phyloP scores from a whole-genome alignment of 2,797 vertebrate genomes.

The Cuculus canorus region DNA sequence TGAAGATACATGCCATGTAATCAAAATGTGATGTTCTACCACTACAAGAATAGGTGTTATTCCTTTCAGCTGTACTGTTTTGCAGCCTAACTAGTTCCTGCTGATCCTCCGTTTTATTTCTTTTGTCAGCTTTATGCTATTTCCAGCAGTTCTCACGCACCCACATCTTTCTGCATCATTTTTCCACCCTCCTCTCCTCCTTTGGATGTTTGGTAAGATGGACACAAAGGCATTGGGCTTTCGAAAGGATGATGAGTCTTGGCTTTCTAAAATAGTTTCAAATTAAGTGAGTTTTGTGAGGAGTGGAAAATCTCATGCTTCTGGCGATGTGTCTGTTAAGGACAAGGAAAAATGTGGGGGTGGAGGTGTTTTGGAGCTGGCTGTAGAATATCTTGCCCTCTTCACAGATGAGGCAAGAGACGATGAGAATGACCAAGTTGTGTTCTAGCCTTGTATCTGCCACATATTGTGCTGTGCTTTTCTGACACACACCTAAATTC shows the following conservation, averaged over 20 bases:
- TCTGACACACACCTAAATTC: accelerated
- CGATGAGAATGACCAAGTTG: no score
- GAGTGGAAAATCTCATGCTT: background rate
- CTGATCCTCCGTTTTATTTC: background rate
- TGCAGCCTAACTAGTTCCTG: background rate
- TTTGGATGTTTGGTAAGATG: background rate
- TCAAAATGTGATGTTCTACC: background rate
- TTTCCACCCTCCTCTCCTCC: background rate
- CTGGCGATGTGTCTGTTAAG: background rate
- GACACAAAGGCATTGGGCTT: accelerated
- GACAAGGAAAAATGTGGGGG: background rate
- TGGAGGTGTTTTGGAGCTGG: background rate
- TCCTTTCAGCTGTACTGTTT: background rate
- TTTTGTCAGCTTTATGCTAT: background rate
- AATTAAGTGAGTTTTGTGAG: background rate
- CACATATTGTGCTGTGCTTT: background rate
- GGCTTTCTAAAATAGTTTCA: background rate
- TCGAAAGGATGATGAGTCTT: background rate
- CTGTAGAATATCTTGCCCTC: background rate
- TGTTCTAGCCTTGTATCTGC: background rate
- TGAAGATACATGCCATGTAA: background rate
- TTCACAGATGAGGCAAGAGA: background rate
- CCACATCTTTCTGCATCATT: background rate
- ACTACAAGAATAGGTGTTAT: no score
- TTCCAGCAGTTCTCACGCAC: background rate